Conservation (phyloP, 2,797 vertebrate genomes). For the Poeciliopsis turneri region DNA sequence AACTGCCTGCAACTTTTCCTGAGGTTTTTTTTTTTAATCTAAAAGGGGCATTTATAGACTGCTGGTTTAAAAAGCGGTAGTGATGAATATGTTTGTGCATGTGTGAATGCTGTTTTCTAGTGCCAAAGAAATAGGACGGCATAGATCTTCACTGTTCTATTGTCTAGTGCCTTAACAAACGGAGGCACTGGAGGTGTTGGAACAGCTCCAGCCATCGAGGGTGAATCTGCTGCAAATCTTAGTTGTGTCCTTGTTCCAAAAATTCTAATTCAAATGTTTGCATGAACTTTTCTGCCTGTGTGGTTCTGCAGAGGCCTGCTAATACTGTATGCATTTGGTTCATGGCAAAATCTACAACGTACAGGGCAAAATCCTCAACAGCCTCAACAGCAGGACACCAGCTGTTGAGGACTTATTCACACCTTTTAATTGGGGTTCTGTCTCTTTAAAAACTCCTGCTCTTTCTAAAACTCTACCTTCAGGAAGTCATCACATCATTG, state of each 20-base stretch:
- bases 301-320: neutral
- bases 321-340: neutral
- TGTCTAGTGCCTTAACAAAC: neutral
- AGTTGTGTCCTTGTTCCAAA: neutral
- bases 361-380: neutral
- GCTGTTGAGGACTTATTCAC: neutral
- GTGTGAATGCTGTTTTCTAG: neutral
- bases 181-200: neutral
- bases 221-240: neutral
- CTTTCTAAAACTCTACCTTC: no score
- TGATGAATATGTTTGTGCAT: neutral
- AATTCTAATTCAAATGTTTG: neutral
- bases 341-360: neutral
- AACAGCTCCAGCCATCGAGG: neutral
- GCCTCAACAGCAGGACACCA: neutral
- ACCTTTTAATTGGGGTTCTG: no score
- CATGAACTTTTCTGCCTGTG: neutral
- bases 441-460: no score
- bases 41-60: conserved; percentile 9
- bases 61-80: conserved; percentile 20
- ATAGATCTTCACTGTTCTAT: conserved; percentile 15
- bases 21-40: conserved; percentile 12
- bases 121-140: conserved; percentile 6
- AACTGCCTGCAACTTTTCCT: conserved; percentile 18
- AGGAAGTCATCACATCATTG: no score